phyloP scores from a whole-genome alignment of 2,797 vertebrate genomes.

The Phylloscopus collybita region DNA sequence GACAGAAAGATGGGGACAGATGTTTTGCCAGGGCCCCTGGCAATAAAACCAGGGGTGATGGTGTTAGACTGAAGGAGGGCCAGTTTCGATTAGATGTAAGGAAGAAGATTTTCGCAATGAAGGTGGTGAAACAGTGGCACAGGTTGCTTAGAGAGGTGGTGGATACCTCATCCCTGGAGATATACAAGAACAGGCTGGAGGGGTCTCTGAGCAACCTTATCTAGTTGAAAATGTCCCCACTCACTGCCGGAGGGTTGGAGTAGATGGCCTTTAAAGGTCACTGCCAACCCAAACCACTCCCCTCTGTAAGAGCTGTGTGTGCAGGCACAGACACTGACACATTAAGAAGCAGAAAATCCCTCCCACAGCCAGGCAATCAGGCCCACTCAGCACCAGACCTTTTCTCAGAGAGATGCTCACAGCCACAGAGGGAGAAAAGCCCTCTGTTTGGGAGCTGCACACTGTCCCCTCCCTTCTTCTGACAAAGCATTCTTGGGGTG shows the following conservation, averaged over 20 bases:
- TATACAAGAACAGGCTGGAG: not conserved
- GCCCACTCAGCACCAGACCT: not conserved
- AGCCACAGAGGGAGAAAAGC: not conserved
- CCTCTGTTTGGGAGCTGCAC: not conserved
- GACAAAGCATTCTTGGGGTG: not conserved
- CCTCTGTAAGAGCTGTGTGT: not conserved
- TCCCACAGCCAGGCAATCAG: not conserved
- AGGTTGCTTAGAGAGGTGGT: not conserved
- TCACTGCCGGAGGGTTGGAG: not conserved
- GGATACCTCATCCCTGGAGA: not conserved
- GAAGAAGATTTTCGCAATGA: not conserved
- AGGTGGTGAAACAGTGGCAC: not conserved
- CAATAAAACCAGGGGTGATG: not conserved
- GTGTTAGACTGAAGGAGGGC: not conserved
- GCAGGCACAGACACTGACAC: not conserved
- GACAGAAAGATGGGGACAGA: not conserved
- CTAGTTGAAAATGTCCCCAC: not conserved
- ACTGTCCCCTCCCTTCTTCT: not conserved
- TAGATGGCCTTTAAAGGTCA: not conserved
- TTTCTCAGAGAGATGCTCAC: not conserved
- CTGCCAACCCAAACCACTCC: not conserved
- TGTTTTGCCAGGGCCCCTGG: not conserved
- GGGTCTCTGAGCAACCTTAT: not conserved
- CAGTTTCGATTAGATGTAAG: rapidly evolving
- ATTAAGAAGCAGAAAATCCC: not conserved